Percentiles rank a stretch among this genome's conserved stretches.
phyloP scores from a whole-genome alignment of 2,113 vertebrate species.

The Alosa alosa region DNA sequence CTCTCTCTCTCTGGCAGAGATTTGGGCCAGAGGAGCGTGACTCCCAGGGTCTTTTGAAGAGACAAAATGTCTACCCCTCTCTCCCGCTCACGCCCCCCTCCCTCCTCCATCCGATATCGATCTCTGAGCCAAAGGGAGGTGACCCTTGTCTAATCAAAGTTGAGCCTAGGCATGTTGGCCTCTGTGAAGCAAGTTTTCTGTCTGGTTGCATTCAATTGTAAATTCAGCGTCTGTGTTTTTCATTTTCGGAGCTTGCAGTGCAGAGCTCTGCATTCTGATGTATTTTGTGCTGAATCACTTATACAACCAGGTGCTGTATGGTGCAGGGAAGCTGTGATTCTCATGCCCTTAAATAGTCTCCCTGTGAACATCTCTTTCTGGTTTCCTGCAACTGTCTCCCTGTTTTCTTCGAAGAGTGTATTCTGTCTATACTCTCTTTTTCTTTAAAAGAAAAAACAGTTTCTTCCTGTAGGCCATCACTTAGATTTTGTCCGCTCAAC shows the following conservation, averaged over 20 bases:
- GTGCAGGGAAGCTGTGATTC: not conserved
- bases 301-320: not conserved
- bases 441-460: not conserved
- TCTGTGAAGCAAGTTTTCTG: slow-evolving; percentile 2
- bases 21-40: slow-evolving; percentile 6
- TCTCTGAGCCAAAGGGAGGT: slow-evolving; percentile 6
- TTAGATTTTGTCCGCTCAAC: not conserved
- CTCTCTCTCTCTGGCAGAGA: not conserved
- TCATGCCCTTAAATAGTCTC: not conserved
- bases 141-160: slow-evolving; percentile 18
- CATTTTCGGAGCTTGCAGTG: not conserved
- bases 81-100: not conserved
- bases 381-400: not conserved
- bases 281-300: slow-evolving; percentile 1
- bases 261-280: not conserved
- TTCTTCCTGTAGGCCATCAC: not conserved
- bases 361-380: not conserved
- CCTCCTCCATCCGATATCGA: slow-evolving; percentile 6
- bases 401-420: not conserved
- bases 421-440: not conserved
- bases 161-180: not conserved
- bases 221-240: not conserved
- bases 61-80: slow-evolving; percentile 17
- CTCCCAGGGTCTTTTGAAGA: slow-evolving; percentile 13
- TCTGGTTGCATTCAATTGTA: not conserved